Base-by-base conservation (phyloP, 2,888 invertebrate species). In the Rotaria sp. region DNA sequence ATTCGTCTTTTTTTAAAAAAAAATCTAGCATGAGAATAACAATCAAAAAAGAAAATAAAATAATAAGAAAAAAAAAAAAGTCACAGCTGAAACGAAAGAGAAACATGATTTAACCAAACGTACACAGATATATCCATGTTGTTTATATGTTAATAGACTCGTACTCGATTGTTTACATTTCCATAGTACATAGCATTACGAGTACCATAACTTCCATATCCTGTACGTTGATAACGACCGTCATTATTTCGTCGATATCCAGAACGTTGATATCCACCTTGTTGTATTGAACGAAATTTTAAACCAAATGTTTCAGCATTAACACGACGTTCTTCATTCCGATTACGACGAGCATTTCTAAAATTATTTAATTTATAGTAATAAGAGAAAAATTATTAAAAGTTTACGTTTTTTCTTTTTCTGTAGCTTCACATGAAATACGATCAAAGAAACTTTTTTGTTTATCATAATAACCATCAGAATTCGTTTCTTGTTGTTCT, bases 391-490 rank as follows among this genome's bases (percentile, higher is more conserved):
- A 52, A 21, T 52, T 52, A 0, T 3, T 0, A 24, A 52, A 52
- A 50, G 87, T 88, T 86, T 87, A 93, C 93, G 93, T 93, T 92
- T 93, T 93, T 91, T 92, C 94, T 92, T 96, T 94, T 92, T 97
- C 97, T 67, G 96, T 94, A 87, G 98, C 96, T 91, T 99, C 98
- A 91, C 99, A 99, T 89, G 97, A 97, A 90, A 99, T 99, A 91
- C 95, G 96, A 92, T 99, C 99, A 91, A 99, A 99, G 94, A 99
- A 99, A 88, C 97, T 97, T 92, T 96, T 96, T 89, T 94, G 93
- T 93, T 97, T 97, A 92, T 98, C 96, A 90, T 99, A 99, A 90
- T 93, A 95, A 87, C 45, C 80, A 80, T 45, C 45, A 15, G 26
- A 10, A 45, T 80, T 1, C 1, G 45, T 80, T 45, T 80, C 80